Conservation (phyloP, 2,888 invertebrate species). For the Bhutanitis thaidina region DNA sequence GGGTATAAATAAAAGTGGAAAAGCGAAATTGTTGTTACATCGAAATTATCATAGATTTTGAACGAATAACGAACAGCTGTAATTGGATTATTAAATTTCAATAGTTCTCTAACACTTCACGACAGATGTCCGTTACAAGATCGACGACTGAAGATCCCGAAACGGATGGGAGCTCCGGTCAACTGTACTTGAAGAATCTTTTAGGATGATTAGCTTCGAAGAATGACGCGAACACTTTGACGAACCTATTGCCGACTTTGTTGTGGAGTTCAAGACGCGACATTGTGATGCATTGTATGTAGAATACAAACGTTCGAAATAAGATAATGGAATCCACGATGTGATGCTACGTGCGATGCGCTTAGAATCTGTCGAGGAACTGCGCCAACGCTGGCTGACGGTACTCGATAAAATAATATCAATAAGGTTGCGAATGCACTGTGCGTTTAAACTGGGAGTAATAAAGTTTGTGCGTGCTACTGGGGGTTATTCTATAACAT, state of each 20-base stretch:
- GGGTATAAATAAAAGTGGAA: slow-evolving; percentile 7
- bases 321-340: not conserved
- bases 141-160: slow-evolving; percentile 46
- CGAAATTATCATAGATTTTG: not conserved
- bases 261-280: slow-evolving; percentile 57
- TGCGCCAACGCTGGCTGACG: slow-evolving; percentile 3
- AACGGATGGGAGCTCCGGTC: slow-evolving; percentile 49
- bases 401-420: slow-evolving; percentile 20
- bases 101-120: not conserved
- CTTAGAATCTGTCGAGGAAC: slow-evolving; percentile 21
- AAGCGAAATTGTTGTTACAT: not conserved
- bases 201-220: slow-evolving; percentile 71
- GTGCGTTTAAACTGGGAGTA: not conserved
- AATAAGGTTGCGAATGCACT: slow-evolving; percentile 5
- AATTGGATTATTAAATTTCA: not conserved
- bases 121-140: slow-evolving; percentile 35
- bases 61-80: not conserved
- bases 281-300: slow-evolving; percentile 75
- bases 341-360: slow-evolving; percentile 3
- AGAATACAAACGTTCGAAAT: slow-evolving; percentile 21
- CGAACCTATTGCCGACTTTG: slow-evolving; percentile 57
- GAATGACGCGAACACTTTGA: slow-evolving; percentile 61
- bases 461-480: too few species aligned
- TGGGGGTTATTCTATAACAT: too few species aligned
- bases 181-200: slow-evolving; percentile 75